Evolutionary conservation across 2,888 invertebrate genomes (phyloP).

Genomic region (Drosophila helvetica): DNA sequence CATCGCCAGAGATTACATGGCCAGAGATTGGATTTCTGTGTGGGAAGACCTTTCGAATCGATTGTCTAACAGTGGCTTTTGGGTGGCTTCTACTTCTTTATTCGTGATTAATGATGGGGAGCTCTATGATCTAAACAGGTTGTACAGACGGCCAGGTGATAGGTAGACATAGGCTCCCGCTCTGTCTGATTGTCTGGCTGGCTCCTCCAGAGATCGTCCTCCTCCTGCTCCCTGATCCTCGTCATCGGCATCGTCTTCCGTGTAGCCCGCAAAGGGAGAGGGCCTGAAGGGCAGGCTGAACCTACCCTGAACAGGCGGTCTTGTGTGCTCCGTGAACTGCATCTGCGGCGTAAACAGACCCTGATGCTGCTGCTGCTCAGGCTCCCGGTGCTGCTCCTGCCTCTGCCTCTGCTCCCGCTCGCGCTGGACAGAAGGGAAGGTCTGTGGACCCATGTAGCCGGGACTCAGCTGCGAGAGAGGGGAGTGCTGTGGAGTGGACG

Average conservation of each 20-base stretch:
- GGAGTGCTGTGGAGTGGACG: slow-evolving; percentile 18
- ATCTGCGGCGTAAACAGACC: slow-evolving; percentile 36
- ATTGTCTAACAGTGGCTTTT: neutral
- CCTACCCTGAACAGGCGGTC: slow-evolving; percentile 21
- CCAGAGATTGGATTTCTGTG: neutral
- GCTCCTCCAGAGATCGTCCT: slow-evolving; percentile 40
- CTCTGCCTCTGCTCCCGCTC: neutral
- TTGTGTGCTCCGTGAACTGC: slow-evolving; percentile 1
- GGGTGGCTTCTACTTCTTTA: neutral
- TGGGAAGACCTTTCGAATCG: slow-evolving; percentile 30
- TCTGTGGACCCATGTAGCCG: slow-evolving; percentile 62
- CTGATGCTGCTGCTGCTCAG: neutral
- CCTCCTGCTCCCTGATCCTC: neutral
- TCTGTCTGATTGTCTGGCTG: neutral
- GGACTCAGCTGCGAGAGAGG: slow-evolving; percentile 45
- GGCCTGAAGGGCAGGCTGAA: slow-evolving; percentile 69
- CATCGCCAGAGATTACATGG: slow-evolving; percentile 17
- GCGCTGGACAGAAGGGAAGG: slow-evolving; percentile 44
- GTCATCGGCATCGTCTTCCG: slow-evolving; percentile 38
- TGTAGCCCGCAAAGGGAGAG: slow-evolving; percentile 71
- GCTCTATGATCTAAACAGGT: slow-evolving; percentile 51
- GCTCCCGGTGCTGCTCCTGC: neutral
- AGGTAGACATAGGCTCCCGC: slow-evolving; percentile 44
- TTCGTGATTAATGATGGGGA: neutral
- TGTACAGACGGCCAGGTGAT: slow-evolving; percentile 57